phyloP scores from a whole-genome alignment of 2,113 vertebrate genomes.

The Apeltes quadracus region DNA sequence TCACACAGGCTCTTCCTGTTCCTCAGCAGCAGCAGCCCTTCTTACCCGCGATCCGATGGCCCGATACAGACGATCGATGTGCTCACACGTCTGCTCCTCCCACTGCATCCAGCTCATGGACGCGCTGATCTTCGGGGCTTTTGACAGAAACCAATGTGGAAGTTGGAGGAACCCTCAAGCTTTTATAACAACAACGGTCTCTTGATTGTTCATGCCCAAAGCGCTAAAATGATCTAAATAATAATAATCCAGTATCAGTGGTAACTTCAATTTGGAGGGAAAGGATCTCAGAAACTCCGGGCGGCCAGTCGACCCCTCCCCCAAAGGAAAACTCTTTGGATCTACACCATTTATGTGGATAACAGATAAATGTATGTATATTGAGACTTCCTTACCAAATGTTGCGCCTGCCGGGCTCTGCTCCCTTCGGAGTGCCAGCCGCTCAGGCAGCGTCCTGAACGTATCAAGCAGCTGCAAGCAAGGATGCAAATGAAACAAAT shows the following conservation, averaged over 20 bases:
- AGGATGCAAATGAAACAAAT: not conserved
- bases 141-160: not conserved
- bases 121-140: slow-evolving; percentile 89
- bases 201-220: too few species aligned
- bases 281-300: too few species aligned
- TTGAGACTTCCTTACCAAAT: slow-evolving; percentile 80
- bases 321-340: too few species aligned
- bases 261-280: too few species aligned
- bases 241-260: too few species aligned
- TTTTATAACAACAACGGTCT: too few species aligned
- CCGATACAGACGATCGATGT: slow-evolving; percentile 84
- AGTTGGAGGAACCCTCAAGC: not conserved
- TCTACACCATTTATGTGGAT: too few species aligned
- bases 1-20: not conserved
- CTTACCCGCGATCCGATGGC: slow-evolving; percentile 88
- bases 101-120: slow-evolving; percentile 88
- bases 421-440: slow-evolving; percentile 80
- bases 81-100: slow-evolving; percentile 90
- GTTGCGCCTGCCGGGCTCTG: slow-evolving; percentile 86
- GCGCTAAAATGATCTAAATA: too few species aligned
- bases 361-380: too few species aligned
- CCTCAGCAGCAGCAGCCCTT: not conserved
- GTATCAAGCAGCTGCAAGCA: slow-evolving; percentile 87
- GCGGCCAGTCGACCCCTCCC: too few species aligned
- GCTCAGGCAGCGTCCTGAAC: slow-evolving; percentile 86